Evolutionary conservation across 1,140 invertebrate genomes (phyloP).

Genomic region (Trichoplusia ni): DNA sequence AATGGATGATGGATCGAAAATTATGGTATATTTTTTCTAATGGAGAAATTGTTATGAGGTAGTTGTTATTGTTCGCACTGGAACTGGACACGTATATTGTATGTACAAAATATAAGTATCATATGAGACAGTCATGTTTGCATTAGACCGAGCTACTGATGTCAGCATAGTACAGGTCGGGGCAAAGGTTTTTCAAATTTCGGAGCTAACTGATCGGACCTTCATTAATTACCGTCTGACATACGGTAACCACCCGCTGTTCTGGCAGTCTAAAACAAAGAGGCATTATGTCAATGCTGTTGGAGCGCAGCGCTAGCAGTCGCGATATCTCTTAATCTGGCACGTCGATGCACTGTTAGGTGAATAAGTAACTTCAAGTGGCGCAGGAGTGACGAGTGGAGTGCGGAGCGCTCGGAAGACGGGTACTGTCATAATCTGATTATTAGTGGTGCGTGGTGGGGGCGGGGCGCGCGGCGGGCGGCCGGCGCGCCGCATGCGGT

Average conservation of each 20-base stretch:
- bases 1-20: neutral
- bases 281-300: constrained; percentile 39
- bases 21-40: no score
- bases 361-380: constrained; percentile 61
- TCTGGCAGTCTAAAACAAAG: constrained; percentile 37
- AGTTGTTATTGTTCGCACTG: no score
- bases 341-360: constrained; percentile 33
- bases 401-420: constrained; percentile 54
- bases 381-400: constrained; percentile 69
- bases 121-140: no score
- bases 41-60: no score
- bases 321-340: constrained; percentile 39
- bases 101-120: no score
- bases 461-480: constrained; percentile 78
- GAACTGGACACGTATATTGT: no score
- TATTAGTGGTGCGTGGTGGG: constrained; percentile 73
- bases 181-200: constrained; percentile 1
- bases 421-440: constrained; percentile 79
- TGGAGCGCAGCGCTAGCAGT: neutral
- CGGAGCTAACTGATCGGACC: constrained; percentile 1
- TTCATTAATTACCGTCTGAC: constrained; percentile 17
- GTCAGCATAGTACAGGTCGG: constrained; percentile 2
- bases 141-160: no score
- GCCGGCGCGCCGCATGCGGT: constrained; percentile 74
- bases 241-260: constrained; percentile 26